Base-by-base conservation (phyloP, 2,113 vertebrate genomes). In the Okapia johnstoni region DNA sequence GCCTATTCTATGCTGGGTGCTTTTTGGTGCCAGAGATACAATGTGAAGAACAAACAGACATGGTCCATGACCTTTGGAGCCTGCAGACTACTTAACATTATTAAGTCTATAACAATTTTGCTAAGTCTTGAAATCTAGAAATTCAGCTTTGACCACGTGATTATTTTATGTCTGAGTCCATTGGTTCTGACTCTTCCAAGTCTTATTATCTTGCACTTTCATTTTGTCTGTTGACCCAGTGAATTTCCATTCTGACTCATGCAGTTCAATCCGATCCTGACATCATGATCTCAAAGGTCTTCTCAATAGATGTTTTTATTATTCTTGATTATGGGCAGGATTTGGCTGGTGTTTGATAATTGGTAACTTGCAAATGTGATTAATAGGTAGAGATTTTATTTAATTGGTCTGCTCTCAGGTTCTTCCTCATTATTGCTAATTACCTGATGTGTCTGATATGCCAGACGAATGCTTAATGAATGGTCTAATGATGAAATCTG, bases 361-460 rank as follows among this genome's bases (percentile, higher is more conserved):
- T 86, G 70, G 52, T 86, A 88, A 96, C 58, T 94, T 96, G 90
- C 23, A 91, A 40, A 70, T 28, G 87, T 88, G 94, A 96, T 66
- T 95, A 83, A 79, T 30, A 77, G 63, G 30, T 52, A 40, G 36
- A 85, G 48, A 11, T 36, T 93, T 98, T 93, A 73, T 73, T 92
- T 40, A 85, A 97, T 81, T 92, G 54, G 73, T 70, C 96, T 96
- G 58, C 36, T 96, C 79, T 88, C 60, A 46, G 76, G 7, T 91
- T 97, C 93, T 77, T 87, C 92, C 55, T 97, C 96, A 95, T 96
- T 77, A 79, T 9, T 90, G 54, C 81, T 97, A 79, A 96, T 96
- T 97, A 88, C 66, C n/a, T 21, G 19, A 2, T 48, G 36, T 30
- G 36, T 58, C 92, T 88, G 13, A 48, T 61, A 60, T 43, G 87